Evolutionary conservation across 2,797 vertebrate species (phyloP).

Genomic region (Pelobates cultripes): DNA sequence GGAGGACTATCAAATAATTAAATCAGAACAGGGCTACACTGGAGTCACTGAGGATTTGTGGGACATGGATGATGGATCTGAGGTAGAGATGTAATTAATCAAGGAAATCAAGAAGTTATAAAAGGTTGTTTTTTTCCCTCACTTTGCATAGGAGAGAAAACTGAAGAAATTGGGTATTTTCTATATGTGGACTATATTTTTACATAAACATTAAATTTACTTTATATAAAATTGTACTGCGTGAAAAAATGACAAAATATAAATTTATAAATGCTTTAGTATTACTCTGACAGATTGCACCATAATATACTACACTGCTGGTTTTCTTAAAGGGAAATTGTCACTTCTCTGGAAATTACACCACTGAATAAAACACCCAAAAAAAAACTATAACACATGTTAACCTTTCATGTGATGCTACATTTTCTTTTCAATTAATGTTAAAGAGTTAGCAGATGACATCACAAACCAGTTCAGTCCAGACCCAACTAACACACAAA

Average conservation of each 20-base stretch:
- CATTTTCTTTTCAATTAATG: no score
- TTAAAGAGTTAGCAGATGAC: no score
- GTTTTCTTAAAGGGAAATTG: no score
- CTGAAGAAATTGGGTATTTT: not conserved
- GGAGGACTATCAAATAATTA: constrained; percentile 4
- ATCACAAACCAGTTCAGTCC: no score
- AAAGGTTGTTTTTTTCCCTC: constrained; percentile 23
- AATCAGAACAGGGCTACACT: constrained; percentile 41
- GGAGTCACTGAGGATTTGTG: constrained; percentile 52
- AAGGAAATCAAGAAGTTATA: not conserved
- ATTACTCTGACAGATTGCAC: no score
- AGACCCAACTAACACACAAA: no score
- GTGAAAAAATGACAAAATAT: not conserved
- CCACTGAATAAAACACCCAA: no score
- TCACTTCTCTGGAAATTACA: no score
- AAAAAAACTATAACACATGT: no score
- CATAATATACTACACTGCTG: no score
- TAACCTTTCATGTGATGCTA: no score
- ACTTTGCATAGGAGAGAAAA: not conserved
- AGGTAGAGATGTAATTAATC: constrained; percentile 30
- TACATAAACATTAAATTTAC: not conserved
- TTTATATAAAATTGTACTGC: not conserved
- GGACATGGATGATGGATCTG: constrained; percentile 40
- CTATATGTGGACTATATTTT: not conserved
- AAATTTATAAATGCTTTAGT: not conserved